phyloP scores from a whole-genome alignment of 2,113 vertebrate genomes.

The Eurypyga helias region DNA sequence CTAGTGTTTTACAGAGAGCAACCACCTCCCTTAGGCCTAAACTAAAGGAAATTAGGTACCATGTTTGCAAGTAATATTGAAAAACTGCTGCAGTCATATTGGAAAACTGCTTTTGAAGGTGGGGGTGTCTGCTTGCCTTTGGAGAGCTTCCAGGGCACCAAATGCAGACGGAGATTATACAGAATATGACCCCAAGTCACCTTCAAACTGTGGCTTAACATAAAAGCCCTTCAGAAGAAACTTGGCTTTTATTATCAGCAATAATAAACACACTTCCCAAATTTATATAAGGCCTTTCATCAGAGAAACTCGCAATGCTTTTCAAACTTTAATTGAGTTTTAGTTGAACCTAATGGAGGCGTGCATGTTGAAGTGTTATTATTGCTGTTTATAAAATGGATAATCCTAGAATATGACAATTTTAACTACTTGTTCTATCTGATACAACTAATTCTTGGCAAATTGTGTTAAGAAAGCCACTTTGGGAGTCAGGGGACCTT shows the following conservation, averaged over 20 bases:
- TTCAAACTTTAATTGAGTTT: conserved; percentile 2
- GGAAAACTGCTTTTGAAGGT: neutral
- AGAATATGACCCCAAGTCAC: neutral
- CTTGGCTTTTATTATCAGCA: neutral
- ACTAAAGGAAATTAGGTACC: neutral
- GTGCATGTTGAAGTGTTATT: neutral
- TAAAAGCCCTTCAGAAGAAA: neutral
- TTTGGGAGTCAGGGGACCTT: neutral
- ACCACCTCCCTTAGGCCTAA: neutral
- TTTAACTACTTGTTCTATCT: neutral
- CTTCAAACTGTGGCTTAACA: neutral
- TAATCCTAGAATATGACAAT: neutral
- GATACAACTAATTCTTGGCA: neutral
- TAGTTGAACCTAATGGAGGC: neutral
- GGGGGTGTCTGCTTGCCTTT: neutral
- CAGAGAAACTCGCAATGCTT: neutral
- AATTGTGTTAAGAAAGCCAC: neutral
- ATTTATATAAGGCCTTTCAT: neutral
- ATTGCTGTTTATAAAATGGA: neutral
- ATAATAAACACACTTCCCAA: neutral
- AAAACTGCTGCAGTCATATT: neutral
- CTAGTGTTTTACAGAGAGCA: neutral
- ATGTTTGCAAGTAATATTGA: neutral
- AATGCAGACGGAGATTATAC: neutral
- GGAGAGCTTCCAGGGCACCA: neutral